Evolutionary conservation across 2,888 invertebrate species (phyloP).

Genomic region (Chirona hameri): DNA sequence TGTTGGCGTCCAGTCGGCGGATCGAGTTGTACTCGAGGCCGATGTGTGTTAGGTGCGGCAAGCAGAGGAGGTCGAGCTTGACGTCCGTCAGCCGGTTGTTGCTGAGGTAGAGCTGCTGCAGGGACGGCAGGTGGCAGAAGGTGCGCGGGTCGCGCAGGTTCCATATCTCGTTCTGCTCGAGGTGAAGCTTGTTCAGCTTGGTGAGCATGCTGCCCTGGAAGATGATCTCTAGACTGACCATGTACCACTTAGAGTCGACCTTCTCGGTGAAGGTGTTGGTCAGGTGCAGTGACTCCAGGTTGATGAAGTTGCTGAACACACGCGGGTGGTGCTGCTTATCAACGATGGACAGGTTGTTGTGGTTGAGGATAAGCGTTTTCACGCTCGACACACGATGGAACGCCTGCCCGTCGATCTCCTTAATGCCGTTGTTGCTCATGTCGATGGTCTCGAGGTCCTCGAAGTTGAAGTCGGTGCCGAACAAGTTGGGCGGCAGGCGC

Average conservation of each 20-base stretch:
- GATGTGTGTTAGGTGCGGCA: conserved; percentile 61
- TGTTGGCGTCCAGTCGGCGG: conserved; percentile 42
- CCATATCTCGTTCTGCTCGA: conserved; percentile 71
- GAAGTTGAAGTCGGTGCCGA: conserved; percentile 54
- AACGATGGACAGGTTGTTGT: conserved; percentile 62
- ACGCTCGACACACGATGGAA: conserved; percentile 60
- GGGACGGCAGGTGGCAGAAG: conserved; percentile 64
- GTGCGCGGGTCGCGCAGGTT: conserved; percentile 35
- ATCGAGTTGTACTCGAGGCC: conserved; percentile 55
- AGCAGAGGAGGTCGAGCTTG: conserved; percentile 63
- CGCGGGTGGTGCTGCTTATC: conserved; percentile 50
- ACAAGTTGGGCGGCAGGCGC: conserved; percentile 65
- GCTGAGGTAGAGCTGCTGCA: conserved; percentile 66
- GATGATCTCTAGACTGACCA: conserved; percentile 41
- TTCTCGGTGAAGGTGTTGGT: conserved; percentile 63
- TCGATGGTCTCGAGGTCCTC: conserved; percentile 62
- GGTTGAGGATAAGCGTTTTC: conserved; percentile 63
- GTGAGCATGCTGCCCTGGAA: conserved; percentile 41
- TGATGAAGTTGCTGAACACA: conserved; percentile 53
- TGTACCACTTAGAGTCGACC: conserved; percentile 41
- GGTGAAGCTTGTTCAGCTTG: conserved; percentile 63
- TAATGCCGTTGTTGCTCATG: conserved; percentile 68
- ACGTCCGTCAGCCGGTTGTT: conserved; percentile 52
- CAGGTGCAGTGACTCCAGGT: conserved; percentile 64
- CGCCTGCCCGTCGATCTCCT: conserved; percentile 66